Percentiles rank a stretch among this genome's conserved stretches.
phyloP scores from a whole-genome alignment of 1,140 invertebrate genomes.

The Neuroterus valhalla region DNA sequence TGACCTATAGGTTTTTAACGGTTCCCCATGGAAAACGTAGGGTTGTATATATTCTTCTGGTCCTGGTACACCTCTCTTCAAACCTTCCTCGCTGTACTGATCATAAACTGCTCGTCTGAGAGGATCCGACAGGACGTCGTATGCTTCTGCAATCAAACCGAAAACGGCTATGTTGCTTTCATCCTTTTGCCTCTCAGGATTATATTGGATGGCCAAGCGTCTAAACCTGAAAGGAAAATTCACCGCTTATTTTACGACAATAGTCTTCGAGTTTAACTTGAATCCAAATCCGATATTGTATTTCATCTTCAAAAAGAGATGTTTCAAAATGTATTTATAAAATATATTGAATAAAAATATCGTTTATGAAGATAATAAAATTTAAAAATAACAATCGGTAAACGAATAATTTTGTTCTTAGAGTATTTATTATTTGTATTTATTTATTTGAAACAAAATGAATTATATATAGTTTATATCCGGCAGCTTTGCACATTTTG shows the following conservation, averaged over 20 bases:
- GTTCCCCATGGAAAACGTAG: conserved; percentile 90
- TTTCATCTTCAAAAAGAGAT: too few species aligned
- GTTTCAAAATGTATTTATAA: too few species aligned
- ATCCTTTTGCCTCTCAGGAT: conserved; percentile 68
- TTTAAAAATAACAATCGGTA: too few species aligned
- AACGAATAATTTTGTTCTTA: too few species aligned
- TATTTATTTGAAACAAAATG: too few species aligned
- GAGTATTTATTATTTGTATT: too few species aligned
- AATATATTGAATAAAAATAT: too few species aligned
- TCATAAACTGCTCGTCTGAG: conserved; percentile 87
- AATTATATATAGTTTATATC: too few species aligned
- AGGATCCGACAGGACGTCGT: conserved; percentile 86
- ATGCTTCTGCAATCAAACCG: conserved; percentile 81
- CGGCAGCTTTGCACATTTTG: too few species aligned
- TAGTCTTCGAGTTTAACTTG: not conserved
- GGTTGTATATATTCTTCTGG: conserved; percentile 80
- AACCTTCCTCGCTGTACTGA: conserved; percentile 91
- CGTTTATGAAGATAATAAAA: too few species aligned
- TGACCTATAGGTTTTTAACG: conserved; percentile 84
- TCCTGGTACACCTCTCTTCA: conserved; percentile 84
- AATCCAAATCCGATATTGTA: not conserved
- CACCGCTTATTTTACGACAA: conserved; percentile 19
- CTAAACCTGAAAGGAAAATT: conserved; percentile 72
- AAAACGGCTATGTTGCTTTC: conserved; percentile 59
- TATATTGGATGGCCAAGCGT: conserved; percentile 81